Base-by-base conservation (phyloP, 92 coral and sea anemone genomes). In the Parazoanthus atlanticus region DNA sequence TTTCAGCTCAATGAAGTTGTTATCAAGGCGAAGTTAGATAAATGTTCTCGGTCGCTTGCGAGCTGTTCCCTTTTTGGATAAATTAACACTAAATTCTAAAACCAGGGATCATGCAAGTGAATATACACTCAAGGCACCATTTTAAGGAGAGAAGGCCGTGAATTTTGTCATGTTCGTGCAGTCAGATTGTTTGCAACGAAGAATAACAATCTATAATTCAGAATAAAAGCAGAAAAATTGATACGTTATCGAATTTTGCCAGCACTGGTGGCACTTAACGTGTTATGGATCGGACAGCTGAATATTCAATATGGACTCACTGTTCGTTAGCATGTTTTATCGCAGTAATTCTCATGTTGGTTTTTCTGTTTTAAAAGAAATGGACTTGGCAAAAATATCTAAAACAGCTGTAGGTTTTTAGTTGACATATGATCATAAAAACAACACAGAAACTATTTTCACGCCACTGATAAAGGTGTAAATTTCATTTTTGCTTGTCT, bases 201-300 rank as follows among this genome's bases (percentile, higher is more conserved):
- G 58, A 67, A 41, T 46, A 67, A 26, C 76, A 38, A 15, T 25
- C 67, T 17, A 28, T 26, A 29, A 21, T 74, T 21, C 38, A 71
- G 10, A 49, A 69, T 84, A 71, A 70, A 71, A 71, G 46, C 43
- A 84, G 38, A 81, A 33, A 81, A 84, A 34, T 11, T 32, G 47
- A 70, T 84, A 70, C 43, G 54, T 67, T 84, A 70, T 70, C 78
- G 52, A 31, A 29, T 72, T 70, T 46, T 33, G 3, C 78, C 70
- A 43, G 78, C 66, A 28, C 30, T 69, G 72, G 70, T 10, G 40
- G 32, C 67, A 84, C 74, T 84, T 84, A 70, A 43, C 41, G 64
- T n/a, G 5, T 75, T 28, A 46, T 17, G 78, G 25, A 61, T 30
- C 12, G 70, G 70, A 41, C 61, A 29, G 31, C 65, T 69, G 78